Evolutionary conservation across 2,113 vertebrate genomes (phyloP).

Genomic region (Passer montanus): DNA sequence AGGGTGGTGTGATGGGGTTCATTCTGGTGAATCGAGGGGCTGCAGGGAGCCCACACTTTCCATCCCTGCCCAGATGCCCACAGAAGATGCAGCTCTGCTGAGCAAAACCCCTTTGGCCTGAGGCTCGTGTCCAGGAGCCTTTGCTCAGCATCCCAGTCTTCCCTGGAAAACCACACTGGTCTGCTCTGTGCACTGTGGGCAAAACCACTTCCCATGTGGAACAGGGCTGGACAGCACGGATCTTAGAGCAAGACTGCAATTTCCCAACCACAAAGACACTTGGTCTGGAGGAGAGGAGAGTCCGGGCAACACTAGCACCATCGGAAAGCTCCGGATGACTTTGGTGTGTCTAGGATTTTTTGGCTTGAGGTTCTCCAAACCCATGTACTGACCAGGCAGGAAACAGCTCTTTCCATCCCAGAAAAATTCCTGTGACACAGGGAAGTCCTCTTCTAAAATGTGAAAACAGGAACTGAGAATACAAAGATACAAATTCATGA

Average conservation of each 20-base stretch:
- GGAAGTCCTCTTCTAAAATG: not conserved
- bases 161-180: not conserved
- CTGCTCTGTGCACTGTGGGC: not conserved
- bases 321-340: not conserved
- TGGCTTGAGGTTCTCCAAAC: not conserved
- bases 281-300: not conserved
- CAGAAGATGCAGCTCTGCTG: not conserved
- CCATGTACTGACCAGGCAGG: not conserved
- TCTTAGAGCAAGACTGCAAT: not conserved
- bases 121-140: not conserved
- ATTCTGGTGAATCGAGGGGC: not conserved
- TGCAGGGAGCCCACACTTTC: not conserved
- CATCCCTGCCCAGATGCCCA: not conserved
- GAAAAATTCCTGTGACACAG: not conserved
- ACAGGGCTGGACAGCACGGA: not conserved
- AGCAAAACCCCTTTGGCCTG: not conserved
- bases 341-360: slow-evolving; percentile 24
- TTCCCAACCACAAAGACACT: slow-evolving; percentile 28
- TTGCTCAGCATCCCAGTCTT: not conserved
- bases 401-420: not conserved
- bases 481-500: not conserved
- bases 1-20: not conserved
- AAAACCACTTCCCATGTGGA: slow-evolving; percentile 50
- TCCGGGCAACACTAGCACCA: not conserved
- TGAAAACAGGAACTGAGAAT: not conserved